Conservation (phyloP, 2,797 vertebrate genomes). For the Microctenopoma stevenorrisi region DNA sequence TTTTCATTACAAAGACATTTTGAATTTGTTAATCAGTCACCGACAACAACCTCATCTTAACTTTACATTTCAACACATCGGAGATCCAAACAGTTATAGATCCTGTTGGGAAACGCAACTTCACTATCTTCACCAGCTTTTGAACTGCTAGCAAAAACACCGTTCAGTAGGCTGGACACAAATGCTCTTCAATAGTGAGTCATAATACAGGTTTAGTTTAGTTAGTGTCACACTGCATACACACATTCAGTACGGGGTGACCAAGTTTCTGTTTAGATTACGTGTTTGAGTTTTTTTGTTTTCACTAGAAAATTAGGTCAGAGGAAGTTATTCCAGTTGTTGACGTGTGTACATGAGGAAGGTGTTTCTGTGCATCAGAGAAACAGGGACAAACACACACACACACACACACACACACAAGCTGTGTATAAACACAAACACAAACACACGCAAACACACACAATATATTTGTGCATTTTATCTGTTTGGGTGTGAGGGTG, state of each 20-base stretch:
- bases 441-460: not conserved
- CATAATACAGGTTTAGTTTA: not conserved
- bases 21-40: conserved; percentile 26
- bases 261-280: not conserved
- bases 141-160: not conserved
- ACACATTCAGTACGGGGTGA: not conserved
- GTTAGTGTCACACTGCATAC: not conserved
- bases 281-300: conserved; percentile 15
- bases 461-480: not conserved
- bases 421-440: not conserved
- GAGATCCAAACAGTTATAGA: not conserved
- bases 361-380: conserved; percentile 6
- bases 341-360: conserved; percentile 1
- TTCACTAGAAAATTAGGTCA: conserved; percentile 30
- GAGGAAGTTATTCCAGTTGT: conserved; percentile 27
- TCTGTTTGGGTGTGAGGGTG: conserved; percentile 21
- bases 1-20: conserved; percentile 50
- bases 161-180: not conserved
- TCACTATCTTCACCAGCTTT: not conserved
- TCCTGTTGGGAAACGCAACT: conserved; percentile 7
- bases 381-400: not conserved
- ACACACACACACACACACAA: not conserved
- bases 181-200: not conserved
- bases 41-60: conserved; percentile 5
- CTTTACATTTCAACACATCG: conserved; percentile 7